Percentiles rank a stretch among this genome's conserved stretches.
phyloP scores from a whole-genome alignment of 2,113 vertebrate genomes.

The pig (Sus scrofa) region DNA sequence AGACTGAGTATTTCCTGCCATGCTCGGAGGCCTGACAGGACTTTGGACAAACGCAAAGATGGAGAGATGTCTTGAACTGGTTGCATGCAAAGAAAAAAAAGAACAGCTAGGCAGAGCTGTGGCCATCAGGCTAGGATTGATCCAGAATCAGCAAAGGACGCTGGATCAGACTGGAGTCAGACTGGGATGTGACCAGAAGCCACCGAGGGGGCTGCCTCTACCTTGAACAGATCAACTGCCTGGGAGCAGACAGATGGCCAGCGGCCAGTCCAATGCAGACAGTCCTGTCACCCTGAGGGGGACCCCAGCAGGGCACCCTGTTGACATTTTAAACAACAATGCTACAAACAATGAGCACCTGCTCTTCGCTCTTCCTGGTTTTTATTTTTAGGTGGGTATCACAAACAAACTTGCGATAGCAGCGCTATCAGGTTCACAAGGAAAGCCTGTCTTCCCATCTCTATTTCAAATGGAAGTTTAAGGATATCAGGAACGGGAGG shows the following conservation, averaged over 20 bases:
- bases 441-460: neutral
- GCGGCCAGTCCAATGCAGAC: accelerated
- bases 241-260: accelerated
- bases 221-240: neutral
- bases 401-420: neutral
- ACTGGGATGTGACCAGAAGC: too few species aligned
- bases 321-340: neutral
- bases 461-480: neutral
- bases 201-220: accelerated
- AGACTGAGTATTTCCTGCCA: accelerated
- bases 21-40: neutral
- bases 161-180: accelerated
- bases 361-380: neutral
- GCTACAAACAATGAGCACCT: too few species aligned
- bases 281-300: accelerated
- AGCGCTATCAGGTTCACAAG: neutral
- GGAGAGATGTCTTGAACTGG: accelerated
- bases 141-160: neutral
- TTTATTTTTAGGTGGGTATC: neutral
- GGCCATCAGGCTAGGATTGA: too few species aligned
- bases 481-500: neutral
- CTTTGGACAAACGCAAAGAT: neutral
- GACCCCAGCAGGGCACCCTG: accelerated
- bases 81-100: neutral
- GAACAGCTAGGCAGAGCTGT: neutral